phyloP scores from a whole-genome alignment of 2,888 invertebrate genomes.

The Cataglyphis albicans region DNA sequence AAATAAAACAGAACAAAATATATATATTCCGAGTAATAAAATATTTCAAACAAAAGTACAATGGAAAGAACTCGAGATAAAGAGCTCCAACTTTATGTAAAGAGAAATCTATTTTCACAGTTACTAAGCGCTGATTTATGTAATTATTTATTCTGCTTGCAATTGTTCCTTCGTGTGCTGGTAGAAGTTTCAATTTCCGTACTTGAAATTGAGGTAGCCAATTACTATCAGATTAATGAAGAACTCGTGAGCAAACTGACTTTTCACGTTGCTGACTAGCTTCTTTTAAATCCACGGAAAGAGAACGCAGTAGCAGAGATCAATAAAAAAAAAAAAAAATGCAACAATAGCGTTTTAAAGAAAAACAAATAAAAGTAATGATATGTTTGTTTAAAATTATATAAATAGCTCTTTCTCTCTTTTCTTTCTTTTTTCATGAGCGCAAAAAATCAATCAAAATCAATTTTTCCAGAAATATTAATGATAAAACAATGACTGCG shows the following conservation, averaged over 20 bases:
- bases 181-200: slow-evolving; percentile 33
- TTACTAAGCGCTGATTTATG: slow-evolving; percentile 38
- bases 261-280: slow-evolving; percentile 34
- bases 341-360: neutral
- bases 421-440: neutral
- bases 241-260: slow-evolving; percentile 26
- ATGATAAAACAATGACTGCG: neutral
- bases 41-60: neutral
- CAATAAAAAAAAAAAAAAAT: slow-evolving; percentile 18
- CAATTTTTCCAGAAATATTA: neutral
- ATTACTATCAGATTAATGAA: slow-evolving; percentile 54
- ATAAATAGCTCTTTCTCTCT: neutral
- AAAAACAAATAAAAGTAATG: slow-evolving; percentile 11
- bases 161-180: slow-evolving; percentile 34
- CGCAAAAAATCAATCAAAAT: neutral
- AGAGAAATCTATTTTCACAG: slow-evolving; percentile 25
- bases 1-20: neutral
- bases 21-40: neutral
- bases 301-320: slow-evolving; percentile 1
- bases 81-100: neutral
- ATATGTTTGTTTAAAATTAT: neutral
- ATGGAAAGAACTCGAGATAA: slow-evolving; percentile 16
- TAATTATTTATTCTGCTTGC: slow-evolving; percentile 50
- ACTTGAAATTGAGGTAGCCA: slow-evolving; percentile 40
- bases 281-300: slow-evolving; percentile 17